Evolutionary conservation across 2,113 vertebrate species (phyloP).

Genomic region (Gavialis gangeticus): DNA sequence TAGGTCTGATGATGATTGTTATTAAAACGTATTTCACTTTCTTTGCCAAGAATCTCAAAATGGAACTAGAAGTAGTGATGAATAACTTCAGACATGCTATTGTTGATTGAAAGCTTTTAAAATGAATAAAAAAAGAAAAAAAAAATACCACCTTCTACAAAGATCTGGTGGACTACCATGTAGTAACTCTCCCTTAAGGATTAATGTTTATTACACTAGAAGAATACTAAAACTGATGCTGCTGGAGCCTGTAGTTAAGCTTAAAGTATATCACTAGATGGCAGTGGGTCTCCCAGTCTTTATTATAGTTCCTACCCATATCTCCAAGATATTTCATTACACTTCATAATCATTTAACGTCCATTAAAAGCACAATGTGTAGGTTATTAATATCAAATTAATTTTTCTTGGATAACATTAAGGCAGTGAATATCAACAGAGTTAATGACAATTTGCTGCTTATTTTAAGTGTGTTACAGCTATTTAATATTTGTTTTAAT

Average conservation of each 20-base stretch:
- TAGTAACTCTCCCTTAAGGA: not conserved
- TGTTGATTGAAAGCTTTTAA: not conserved
- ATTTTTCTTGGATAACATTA: not conserved
- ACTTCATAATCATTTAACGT: not conserved
- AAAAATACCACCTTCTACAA: not conserved
- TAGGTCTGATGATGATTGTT: not conserved
- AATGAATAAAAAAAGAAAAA: not conserved
- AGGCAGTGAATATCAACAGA: not conserved
- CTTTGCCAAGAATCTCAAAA: not conserved
- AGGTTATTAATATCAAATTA: not conserved
- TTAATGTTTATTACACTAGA: not conserved
- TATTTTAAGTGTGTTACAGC: not conserved
- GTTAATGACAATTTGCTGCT: not conserved
- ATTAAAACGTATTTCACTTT: not conserved
- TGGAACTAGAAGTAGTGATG: too few relatives aligned
- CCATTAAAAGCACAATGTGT: not conserved
- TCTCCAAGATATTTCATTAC: not conserved
- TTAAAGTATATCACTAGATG: not conserved
- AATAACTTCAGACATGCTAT: not conserved
- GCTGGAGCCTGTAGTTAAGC: not conserved
- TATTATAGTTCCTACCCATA: accelerated
- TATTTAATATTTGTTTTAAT: not conserved
- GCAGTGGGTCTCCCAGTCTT: not conserved
- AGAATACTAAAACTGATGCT: not conserved
- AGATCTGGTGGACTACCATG: not conserved